Percentiles rank a stretch among this genome's conserved stretches.
Conservation (phyloP, 2,888 invertebrate species). For the Nephrocerus scutellatus region DNA sequence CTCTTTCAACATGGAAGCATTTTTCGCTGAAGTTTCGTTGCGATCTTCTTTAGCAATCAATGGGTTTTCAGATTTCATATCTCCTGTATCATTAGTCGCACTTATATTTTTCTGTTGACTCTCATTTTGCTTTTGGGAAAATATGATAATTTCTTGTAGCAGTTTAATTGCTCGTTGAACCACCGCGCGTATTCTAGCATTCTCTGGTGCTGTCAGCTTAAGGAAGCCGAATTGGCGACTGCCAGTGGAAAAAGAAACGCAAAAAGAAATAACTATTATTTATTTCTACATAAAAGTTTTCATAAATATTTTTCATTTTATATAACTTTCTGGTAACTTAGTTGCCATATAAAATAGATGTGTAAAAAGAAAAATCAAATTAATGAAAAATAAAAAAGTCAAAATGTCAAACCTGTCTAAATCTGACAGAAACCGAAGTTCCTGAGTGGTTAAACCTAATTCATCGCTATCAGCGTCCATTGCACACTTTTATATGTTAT, state of each 20-base stretch:
- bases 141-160: slow-evolving; percentile 76
- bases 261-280: slow-evolving; percentile 2
- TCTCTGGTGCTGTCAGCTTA: slow-evolving; percentile 71
- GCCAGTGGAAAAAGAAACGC: slow-evolving; percentile 32
- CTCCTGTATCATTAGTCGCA: slow-evolving; percentile 34
- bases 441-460: too few species aligned
- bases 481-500: slow-evolving; percentile 24
- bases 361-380: slow-evolving; percentile 22
- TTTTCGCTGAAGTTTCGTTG: slow-evolving; percentile 6
- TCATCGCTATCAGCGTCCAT: slow-evolving; percentile 25
- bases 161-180: slow-evolving; percentile 80
- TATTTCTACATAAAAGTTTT: too few species aligned
- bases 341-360: slow-evolving; percentile 22
- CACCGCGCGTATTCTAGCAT: slow-evolving; percentile 70
- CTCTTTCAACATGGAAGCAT: slow-evolving; percentile 16
- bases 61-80: slow-evolving; percentile 16
- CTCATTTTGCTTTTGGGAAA: slow-evolving; percentile 61
- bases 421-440: slow-evolving; percentile 77
- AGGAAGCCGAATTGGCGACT: slow-evolving; percentile 90
- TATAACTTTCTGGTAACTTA: too few species aligned
- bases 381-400: neutral
- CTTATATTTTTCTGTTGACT: slow-evolving; percentile 3
- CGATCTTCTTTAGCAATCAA: neutral
- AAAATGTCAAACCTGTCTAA: slow-evolving; percentile 66
- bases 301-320: too few species aligned